Evolutionary conservation across 2,888 invertebrate species (phyloP), one percentile per base, ranked within the genome.

Genomic region (Drosophila nigritarsus): DNA sequence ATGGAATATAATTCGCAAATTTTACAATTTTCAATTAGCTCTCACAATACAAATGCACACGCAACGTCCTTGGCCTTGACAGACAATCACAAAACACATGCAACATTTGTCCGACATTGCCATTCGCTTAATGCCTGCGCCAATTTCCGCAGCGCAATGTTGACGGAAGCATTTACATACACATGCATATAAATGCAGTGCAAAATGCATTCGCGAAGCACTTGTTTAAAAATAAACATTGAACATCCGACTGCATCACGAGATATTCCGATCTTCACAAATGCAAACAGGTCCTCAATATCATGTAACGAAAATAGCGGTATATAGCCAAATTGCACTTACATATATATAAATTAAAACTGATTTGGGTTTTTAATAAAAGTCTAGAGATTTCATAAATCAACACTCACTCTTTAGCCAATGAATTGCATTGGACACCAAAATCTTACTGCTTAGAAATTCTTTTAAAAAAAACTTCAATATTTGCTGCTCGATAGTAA

Each of bases 21-120:
- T 49, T 3, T 29, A 9, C 27, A 27, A 15, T 30, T 45, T 45
- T 32, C n/a, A 29, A 18, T 34, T 32, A 27, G 56, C 18, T 51
- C 65, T 53, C 56, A 51, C 34, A 54, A 56, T 65, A 59, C 50
- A 55, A 50, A 5, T 29, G 27, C 29, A 55, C 62, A 65, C 30
- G 63, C 79, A 78, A 61, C 82, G 89, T 73, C 90, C 89, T 90
- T 85, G 89, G 71, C 89, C 87, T 89, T 86, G 80, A 65, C 55
- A 63, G 48, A 53, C 15, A 45, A 24, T 20, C 8, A 24, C 24
- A 45, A 8, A 45, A 45, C 20, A 45, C 64, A 62, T 49, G 60
- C 74, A 78, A 68, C 65, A 42, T 40, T 49, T 55, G 53, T 49
- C 40, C 38, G 54, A 29, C 36, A 51, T 15, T 63, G 18, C 42